Base-by-base conservation (phyloP, 2,888 invertebrate species). In the Orchesellides sinensis region DNA sequence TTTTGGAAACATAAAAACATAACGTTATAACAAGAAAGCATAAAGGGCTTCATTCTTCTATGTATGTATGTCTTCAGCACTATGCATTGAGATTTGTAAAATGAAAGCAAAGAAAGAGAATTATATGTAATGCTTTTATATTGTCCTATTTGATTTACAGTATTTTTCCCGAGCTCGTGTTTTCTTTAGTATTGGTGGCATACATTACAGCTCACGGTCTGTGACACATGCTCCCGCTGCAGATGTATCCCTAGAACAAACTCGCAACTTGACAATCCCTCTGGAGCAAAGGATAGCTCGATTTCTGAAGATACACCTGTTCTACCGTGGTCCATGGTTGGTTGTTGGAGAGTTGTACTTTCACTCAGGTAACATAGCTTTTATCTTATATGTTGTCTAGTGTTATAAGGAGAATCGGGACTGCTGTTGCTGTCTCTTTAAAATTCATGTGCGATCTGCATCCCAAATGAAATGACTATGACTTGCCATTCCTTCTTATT, bases 281-380 rank as follows among this genome's bases (percentile, higher is more conserved):
- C 92, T 96, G 84, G 94, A 95, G 89, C 93, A 95, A 89, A 92
- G 94, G 80, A 92, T 95, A 73, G 96, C 95, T 78, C 92, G 93
- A 87, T 95, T 93, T 90, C 91, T 96, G 87, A 94, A 94, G 91
- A 91, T 94, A 89, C 93, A 95, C 89, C 92, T 96, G 72, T 94
- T 94, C 90, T 96, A 96, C 90, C 90, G 91, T 72, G 92, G 91
- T 85, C 94, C 95, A 75, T 96, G 96, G 96, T 94, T 96, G 89
- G 93, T 96, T 92, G 92, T 96, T 89, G 95, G 96, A 90, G 96
- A 96, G 91, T 93, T 96, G 85, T 93, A 94, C 88, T 96, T 96
- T 90, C 93, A 93, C 89, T 96, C 96, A 88, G 93, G 96, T 96
- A 91, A 90, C n/a, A n/a, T n/a, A 40, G 40, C 40, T 40, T 14